Evolutionary conservation across 2,888 invertebrate species (phyloP), one percentile per base, ranked within the genome.

Genomic region (Tholera decimalis): DNA sequence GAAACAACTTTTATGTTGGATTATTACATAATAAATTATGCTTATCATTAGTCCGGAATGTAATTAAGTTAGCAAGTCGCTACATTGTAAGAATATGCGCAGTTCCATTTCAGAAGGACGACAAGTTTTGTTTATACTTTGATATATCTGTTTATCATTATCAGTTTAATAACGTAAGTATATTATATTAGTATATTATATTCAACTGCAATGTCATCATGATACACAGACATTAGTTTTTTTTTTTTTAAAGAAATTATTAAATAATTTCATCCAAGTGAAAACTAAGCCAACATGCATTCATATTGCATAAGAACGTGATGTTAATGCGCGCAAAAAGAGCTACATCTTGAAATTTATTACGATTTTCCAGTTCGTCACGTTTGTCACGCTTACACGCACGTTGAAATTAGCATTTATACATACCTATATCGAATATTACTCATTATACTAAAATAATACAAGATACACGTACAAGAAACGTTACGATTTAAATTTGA

Each of bases 401-500:
- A 69, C 61, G 67, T 66, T 59, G 41, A 51, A 69, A 76, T 77
- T 64, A 75, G 41, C 56, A 46, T 57, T 55, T 1, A 43, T 60
- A 33, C 9, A 44, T 28, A 53, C 28, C 28, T 24, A 49, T 58
- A 55, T 65, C 2, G 13, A 73, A 57, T 26, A 75, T 70, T 56
- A 71, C 50, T 64, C 61, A 74, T 63, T 67, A 67, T 58, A 68
- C 59, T 73, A 57, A 75, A 75, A 58, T 46, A 74, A 70, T 54
- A 69, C 61, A 54, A 63, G 59, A 64, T 63, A 65, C 44, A 72
- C 50, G 44, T 68, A 56, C 80, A 84, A 87, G 82, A 82, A 85
- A 83, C 88, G 89, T 91, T 90, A 86, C 65, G 83, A 88, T 93
- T 91, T 87, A 84, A 90, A 91, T 90, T 91, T 87, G 83, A 90